These are phyloP conservation scores for Acanthopagrus latus DNA, from an alignment of 2,797 vertebrate species.

Conservation along the genomic window DNA sequence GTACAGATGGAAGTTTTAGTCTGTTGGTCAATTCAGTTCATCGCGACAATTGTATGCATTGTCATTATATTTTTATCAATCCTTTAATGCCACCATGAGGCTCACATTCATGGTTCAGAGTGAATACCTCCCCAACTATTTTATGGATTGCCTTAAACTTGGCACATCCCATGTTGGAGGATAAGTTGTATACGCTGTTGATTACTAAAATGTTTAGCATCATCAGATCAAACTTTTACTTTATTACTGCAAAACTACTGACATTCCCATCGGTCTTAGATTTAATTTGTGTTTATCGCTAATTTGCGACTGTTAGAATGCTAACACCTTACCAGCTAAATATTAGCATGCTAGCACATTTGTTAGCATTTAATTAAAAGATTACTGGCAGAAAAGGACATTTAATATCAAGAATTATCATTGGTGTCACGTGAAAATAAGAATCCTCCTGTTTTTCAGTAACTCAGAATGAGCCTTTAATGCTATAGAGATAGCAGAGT, in stretches of 20 bases:
- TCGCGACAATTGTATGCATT: background rate
- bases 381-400: too few species aligned
- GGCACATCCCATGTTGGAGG: background rate
- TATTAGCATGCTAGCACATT: too few species aligned
- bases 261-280: background rate
- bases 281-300: too few species aligned
- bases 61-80: background rate
- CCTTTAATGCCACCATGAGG: background rate
- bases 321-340: too few species aligned
- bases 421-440: too few species aligned
- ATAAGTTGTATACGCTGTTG: background rate
- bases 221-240: background rate
- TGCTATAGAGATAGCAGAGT: too few species aligned
- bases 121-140: background rate
- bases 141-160: background rate
- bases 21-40: background rate
- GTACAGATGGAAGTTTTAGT: background rate
- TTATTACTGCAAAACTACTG: background rate
- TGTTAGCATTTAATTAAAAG: too few species aligned
- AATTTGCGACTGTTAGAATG: too few species aligned
- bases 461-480: too few species aligned
- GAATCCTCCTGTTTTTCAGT: too few species aligned
- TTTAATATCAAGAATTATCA: too few species aligned
- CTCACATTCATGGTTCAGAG: background rate
- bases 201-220: background rate